phyloP scores from a whole-genome alignment of 2,888 invertebrate species.

The Candidula unifasciata region DNA sequence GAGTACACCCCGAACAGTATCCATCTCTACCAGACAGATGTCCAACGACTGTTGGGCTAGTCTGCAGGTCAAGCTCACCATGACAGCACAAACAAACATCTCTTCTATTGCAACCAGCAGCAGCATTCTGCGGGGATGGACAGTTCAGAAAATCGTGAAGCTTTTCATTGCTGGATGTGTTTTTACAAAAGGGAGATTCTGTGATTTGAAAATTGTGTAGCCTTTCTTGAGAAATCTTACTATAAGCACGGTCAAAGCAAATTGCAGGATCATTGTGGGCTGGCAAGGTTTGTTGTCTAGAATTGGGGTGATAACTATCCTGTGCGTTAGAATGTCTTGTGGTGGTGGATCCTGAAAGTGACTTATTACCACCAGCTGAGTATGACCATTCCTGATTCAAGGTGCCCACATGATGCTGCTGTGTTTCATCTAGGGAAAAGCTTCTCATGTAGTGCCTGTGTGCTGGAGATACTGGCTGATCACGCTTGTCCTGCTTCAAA shows the following conservation, averaged over 20 bases:
- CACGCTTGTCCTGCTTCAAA: conserved; percentile 16
- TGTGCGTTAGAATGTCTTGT: background rate
- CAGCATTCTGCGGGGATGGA: background rate
- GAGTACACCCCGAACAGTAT: background rate
- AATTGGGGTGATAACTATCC: too few relatives aligned
- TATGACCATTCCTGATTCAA: background rate
- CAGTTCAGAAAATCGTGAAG: background rate
- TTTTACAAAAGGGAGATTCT: background rate
- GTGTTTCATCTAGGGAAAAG: background rate
- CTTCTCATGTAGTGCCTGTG: conserved; percentile 21
- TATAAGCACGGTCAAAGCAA: background rate
- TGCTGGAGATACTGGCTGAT: background rate
- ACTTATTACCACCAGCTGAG: too few relatives aligned
- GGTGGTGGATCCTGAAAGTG: too few relatives aligned
- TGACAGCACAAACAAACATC: background rate
- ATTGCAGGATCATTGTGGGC: too few relatives aligned
- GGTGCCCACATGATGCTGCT: background rate
- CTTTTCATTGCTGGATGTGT: background rate
- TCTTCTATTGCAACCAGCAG: background rate
- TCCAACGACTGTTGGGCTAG: background rate
- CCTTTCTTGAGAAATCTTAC: background rate
- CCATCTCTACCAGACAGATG: background rate
- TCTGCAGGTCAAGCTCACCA: background rate
- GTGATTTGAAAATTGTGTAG: background rate
- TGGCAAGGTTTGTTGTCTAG: background rate